Conservation (phyloP, 1,140 invertebrate genomes). For the Atta colombica region DNA sequence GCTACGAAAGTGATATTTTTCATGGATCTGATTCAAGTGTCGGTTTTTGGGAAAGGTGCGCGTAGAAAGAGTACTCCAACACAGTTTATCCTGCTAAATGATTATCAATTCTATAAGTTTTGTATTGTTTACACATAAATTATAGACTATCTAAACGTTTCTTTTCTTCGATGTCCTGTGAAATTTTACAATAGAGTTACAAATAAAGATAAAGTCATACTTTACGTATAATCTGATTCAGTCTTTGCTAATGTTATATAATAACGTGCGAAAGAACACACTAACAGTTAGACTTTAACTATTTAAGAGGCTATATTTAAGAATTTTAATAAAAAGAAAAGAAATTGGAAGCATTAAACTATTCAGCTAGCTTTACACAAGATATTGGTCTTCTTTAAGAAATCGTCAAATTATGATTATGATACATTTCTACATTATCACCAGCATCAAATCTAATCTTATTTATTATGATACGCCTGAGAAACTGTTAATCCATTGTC, state of each 20-base stretch:
- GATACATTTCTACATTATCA: conserved; percentile 72
- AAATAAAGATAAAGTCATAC: conserved; percentile 56
- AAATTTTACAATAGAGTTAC: conserved; percentile 62
- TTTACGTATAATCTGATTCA: conserved; percentile 64
- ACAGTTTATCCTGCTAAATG: conserved; percentile 55
- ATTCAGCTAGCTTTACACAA: conserved; percentile 54
- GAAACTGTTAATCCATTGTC: conserved; percentile 94
- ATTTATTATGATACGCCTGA: conserved; percentile 46
- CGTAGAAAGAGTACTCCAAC: conserved; percentile 52
- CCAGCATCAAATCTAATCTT: conserved; percentile 42
- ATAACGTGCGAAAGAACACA: conserved; percentile 54
- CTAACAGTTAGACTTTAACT: conserved; percentile 45
- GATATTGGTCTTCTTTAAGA: conserved; percentile 60
- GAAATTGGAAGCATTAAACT: conserved; percentile 36
- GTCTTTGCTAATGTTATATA: conserved; percentile 59
- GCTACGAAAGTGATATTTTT: conserved; percentile 13
- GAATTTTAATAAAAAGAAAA: conserved; percentile 52
- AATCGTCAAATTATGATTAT: conserved; percentile 68
- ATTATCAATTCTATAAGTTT: conserved; percentile 59
- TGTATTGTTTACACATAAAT: conserved; percentile 64
- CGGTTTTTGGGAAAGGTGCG: conserved; percentile 1
- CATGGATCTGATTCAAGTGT: neutral
- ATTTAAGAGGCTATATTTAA: conserved; percentile 28
- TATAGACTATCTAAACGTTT: conserved; percentile 58
- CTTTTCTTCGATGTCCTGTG: conserved; percentile 53